phyloP scores from a whole-genome alignment of 2,113 vertebrate species.

The Tinamus guttatus region DNA sequence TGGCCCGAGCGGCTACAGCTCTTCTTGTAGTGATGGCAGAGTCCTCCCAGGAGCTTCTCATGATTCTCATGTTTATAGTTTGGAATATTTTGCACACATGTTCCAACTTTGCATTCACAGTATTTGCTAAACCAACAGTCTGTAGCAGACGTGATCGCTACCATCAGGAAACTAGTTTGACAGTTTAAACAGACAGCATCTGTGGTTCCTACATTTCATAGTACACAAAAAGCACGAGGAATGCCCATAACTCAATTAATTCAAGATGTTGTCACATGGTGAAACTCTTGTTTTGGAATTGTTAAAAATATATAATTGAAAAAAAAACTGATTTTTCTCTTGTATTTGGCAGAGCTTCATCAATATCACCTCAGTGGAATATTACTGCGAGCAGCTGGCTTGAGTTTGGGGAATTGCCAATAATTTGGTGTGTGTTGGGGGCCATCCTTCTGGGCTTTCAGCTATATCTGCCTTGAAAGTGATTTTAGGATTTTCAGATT shows the following conservation, averaged over 20 bases:
- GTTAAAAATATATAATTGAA: conserved; percentile 29
- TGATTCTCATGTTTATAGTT: conserved; percentile 15
- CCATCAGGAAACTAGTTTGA: conserved; percentile 73
- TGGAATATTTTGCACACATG: conserved; percentile 52
- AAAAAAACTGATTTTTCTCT: conserved; percentile 35
- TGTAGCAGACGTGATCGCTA: conserved; percentile 58
- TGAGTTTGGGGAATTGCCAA: background rate
- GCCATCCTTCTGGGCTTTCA: background rate
- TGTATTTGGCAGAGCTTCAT: conserved; percentile 25
- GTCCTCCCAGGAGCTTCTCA: background rate
- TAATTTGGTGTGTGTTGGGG: background rate
- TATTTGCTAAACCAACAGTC: conserved; percentile 60
- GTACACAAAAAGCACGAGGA: conserved; percentile 20
- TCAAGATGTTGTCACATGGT: conserved; percentile 54
- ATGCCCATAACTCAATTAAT: conserved; percentile 35
- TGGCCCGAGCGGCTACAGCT: rapidly evolving
- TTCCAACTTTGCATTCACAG: conserved; percentile 55
- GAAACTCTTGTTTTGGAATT: conserved; percentile 33
- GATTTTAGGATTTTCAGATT: background rate
- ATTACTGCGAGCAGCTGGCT: background rate
- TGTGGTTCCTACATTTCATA: conserved; percentile 57
- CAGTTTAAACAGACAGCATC: conserved; percentile 70
- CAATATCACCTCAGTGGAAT: conserved; percentile 1
- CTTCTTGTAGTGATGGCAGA: background rate
- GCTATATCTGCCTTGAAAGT: background rate